Base-by-base conservation (phyloP, 2,113 vertebrate species). In the Argyrosomus japonicus region DNA sequence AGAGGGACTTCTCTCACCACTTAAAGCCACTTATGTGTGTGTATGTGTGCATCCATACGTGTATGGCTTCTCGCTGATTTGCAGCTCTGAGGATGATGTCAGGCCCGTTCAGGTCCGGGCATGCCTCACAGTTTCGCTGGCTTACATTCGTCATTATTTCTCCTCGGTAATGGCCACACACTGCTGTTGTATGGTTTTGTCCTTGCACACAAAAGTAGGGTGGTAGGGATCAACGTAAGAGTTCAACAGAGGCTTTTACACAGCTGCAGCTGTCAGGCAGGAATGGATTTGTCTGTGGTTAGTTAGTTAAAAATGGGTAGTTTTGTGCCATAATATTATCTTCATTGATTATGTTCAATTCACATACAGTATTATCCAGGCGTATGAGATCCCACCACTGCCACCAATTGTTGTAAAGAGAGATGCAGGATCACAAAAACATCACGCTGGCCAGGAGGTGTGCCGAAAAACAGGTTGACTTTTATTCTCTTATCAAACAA, bases 1-100 rank as follows among this genome's bases (percentile, higher is more conserved):
- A 80, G 73, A 70, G 62, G 65, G 81, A 86, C 83, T 50, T 79
- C 80, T 82, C 70, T 65, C 83, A 43, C 77, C 80, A 84, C 89
- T 87, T 83, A 86, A 75, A 87, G 78, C 45, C 85, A 80, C 69
- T 77, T 68, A 15, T 6, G 14, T 78, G 76, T 77, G 70, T 48
- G 40, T 50, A 6, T 62, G 76, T 70, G 81, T 50, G 63, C 21
- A n/a, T 69, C 45, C n/a, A 32, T 57, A 61, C 4, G n/a, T 70
- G 68, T 45, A 72, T 73, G 68, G 57, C n/a, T 54, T 43, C 67
- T 70, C 1, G 50, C 36, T 61, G 50, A 74, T 79, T 69, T 60
- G 61, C 36, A 62, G 48, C 77, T 67, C 51, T 43, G 8, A 75
- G 82, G 27, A 58, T 75, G 77, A 61, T 81, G 72, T 81, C 65